These are phyloP conservation scores for Patella ulyssiponensis DNA, from an alignment of 2,888 invertebrate species.

Conservation along the genomic window DNA sequence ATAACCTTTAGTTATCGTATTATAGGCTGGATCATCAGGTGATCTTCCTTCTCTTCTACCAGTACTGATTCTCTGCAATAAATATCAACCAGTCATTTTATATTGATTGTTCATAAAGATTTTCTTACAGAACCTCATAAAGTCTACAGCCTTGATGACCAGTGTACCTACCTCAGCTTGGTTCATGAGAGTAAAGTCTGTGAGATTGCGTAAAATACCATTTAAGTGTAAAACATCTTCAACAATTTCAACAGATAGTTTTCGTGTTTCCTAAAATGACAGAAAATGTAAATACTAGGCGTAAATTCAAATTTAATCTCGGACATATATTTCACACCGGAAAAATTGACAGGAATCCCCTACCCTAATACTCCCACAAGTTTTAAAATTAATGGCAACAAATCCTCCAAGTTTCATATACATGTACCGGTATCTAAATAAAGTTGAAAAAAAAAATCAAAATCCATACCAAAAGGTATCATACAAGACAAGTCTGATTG, in stretches of 20 bases:
- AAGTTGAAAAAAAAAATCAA: no score
- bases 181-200: conserved; percentile 50
- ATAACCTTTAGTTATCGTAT: conserved; percentile 58
- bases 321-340: no score
- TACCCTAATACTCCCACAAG: no score
- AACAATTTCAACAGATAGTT: conserved; percentile 47
- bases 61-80: conserved; percentile 33
- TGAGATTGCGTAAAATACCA: conserved; percentile 52
- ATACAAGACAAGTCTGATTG: no score
- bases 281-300: no score
- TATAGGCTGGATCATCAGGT: conserved; percentile 54
- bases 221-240: conserved; percentile 53
- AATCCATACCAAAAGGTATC: no score
- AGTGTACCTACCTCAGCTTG: conserved; percentile 50
- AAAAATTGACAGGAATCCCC: no score
- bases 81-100: neutral
- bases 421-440: no score
- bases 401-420: no score
- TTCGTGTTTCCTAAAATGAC: conserved; percentile 45
- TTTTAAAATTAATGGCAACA: no score
- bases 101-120: neutral
- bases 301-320: no score
- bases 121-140: neutral
- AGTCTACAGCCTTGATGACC: neutral
- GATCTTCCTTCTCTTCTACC: conserved; percentile 50